Percentiles rank a stretch among this genome's conserved stretches.
These are phyloP conservation scores for Venturia canescens DNA, from an alignment of 1,140 invertebrate species.

Conservation along the genomic window DNA sequence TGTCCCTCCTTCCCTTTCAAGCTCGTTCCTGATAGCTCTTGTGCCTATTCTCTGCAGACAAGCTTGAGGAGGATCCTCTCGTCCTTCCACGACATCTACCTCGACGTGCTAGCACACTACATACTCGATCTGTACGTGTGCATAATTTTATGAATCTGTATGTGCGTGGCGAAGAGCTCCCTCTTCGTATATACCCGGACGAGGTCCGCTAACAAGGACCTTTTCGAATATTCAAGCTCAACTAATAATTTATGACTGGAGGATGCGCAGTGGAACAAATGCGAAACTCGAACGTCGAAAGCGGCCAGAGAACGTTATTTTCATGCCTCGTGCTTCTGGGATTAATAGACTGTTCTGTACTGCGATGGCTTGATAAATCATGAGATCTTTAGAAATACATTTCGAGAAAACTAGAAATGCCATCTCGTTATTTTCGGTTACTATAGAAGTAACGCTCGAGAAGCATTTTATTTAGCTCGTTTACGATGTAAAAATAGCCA, in stretches of 20 bases:
- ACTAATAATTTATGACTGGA: slow-evolving; percentile 32
- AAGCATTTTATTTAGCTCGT: too few species aligned
- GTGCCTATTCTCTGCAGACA: slow-evolving; percentile 22
- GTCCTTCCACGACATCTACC: not conserved
- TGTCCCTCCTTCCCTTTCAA: not conserved
- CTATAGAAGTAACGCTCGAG: too few species aligned
- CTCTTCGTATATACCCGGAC: not conserved
- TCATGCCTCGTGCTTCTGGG: not conserved
- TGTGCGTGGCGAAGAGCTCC: not conserved
- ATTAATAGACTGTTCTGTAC: too few species aligned
- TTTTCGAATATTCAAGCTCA: slow-evolving; percentile 38
- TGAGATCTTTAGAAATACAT: too few species aligned
- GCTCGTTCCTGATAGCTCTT: slow-evolving; percentile 19
- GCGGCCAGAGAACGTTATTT: not conserved
- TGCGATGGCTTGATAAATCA: too few species aligned
- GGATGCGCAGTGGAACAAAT: not conserved
- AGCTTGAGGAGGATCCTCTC: slow-evolving; percentile 10
- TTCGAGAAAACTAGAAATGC: too few species aligned
- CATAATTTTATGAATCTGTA: not conserved
- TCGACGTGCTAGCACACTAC: not conserved
- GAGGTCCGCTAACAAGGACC: slow-evolving; percentile 22
- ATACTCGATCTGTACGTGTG: not conserved
- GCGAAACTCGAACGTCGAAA: not conserved
- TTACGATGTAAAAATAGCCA: too few species aligned
- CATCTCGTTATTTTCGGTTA: too few species aligned